Base-by-base conservation (phyloP, 2,888 invertebrate genomes). In the Mesorhabditis sp. region DNA sequence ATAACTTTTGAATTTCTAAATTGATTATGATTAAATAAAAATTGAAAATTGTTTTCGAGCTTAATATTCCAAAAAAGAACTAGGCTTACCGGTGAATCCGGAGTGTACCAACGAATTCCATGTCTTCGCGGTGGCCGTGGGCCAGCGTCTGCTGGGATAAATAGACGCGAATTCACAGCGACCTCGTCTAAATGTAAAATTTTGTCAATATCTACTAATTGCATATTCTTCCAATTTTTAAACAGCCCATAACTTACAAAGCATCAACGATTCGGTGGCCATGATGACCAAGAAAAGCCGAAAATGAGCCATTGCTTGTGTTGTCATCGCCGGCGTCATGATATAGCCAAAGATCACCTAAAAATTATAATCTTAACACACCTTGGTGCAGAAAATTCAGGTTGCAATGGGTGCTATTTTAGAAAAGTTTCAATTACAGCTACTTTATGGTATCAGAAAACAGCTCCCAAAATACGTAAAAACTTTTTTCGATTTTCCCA, bases 241-340 rank as follows among this genome's bases (percentile, higher is more conserved):
- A 50, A n/a, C n/a, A 50, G n/a, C 58, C 58, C 58, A 28, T 50
- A 50, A 50, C 58, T 50, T n/a, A 50, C 58, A 50, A 13, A 50
- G n/a, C 7, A 50, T 50, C 58, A 50, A 50, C 58, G 58, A 13
- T n/a, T 50, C 58, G n/a, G 58, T 50, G 2, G 58, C 58, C 58
- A 50, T 13, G n/a, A 50, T 50, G 1, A 50, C 58, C 10, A 50
- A 13, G 7, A 50, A 50, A 1, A 50, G 58, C 2, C 58, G 58
- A 50, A 50, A 50, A 50, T 50, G 58, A n/a, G 58, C 7, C 58
- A 50, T 50, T n/a, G 58, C 58, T 50, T 50, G 1, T n/a, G 58
- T 50, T n/a, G 58, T 50, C 58, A 50, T 50, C 58, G 58, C 58
- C 58, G 58, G 58, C 10, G 10, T 50, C 58, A 50, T 50, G 7